A percentile compares a stretch with the other conserved stretches of the same genome.
Conservation (phyloP, 2,113 vertebrate genomes). For the Sardina pilchardus region DNA sequence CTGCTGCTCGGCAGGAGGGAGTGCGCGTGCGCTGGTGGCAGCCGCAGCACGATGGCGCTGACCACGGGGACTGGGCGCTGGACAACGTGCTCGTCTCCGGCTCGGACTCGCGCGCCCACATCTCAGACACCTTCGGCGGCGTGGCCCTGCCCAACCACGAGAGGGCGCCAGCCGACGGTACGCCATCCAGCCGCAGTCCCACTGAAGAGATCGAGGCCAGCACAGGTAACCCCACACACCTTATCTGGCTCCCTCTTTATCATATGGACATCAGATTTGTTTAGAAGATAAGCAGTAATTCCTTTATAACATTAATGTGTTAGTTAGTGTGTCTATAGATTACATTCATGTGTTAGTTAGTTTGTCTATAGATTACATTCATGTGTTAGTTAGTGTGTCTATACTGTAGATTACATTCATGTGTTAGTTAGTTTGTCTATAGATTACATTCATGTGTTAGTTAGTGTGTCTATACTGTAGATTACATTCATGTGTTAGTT, state of each 20-base stretch:
- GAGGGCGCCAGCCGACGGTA: slow-evolving; percentile 82
- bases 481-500: too few relatives aligned
- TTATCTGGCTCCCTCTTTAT: not conserved
- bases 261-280: not conserved
- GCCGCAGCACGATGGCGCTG: slow-evolving; percentile 88
- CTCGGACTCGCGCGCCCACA: slow-evolving; percentile 87
- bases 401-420: too few relatives aligned
- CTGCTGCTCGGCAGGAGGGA: slow-evolving; percentile 82
- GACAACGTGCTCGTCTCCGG: slow-evolving; percentile 94
- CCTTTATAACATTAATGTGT: too few relatives aligned
- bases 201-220: slow-evolving; percentile 71
- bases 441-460: too few relatives aligned
- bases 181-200: slow-evolving; percentile 74
- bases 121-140: slow-evolving; percentile 92
- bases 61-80: slow-evolving; percentile 94
- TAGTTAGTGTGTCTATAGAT: too few relatives aligned
- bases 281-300: too few relatives aligned
- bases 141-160: slow-evolving; percentile 88
- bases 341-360: too few relatives aligned
- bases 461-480: too few relatives aligned
- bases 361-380: too few relatives aligned
- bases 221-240: slow-evolving; percentile 57
- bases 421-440: too few relatives aligned
- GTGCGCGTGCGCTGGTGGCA: slow-evolving; percentile 98
- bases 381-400: too few relatives aligned